These are phyloP conservation scores for Staurois parvus DNA, from an alignment of 2,797 vertebrate species.

Conservation along the genomic window DNA sequence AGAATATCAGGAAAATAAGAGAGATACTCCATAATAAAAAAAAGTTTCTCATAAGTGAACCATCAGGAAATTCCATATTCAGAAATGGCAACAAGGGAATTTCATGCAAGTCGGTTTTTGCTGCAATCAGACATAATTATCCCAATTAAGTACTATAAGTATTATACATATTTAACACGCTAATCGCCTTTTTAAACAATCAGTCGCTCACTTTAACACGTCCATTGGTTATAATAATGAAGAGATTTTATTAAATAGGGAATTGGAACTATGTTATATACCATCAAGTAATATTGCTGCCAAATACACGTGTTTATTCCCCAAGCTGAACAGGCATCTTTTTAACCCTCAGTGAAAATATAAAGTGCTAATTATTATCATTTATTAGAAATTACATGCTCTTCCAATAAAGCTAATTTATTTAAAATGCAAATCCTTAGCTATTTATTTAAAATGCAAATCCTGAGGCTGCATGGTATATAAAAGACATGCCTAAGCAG, in stretches of 20 bases:
- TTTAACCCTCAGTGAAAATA: slow-evolving; percentile 37
- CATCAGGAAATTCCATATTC: slow-evolving; percentile 35
- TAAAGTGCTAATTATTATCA: slow-evolving; percentile 35
- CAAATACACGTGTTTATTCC: not conserved
- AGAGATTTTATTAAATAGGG: slow-evolving; percentile 53
- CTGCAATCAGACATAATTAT: slow-evolving; percentile 39
- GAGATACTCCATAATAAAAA: not conserved
- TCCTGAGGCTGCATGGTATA: not conserved
- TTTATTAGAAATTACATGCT: slow-evolving; percentile 39
- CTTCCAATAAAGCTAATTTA: slow-evolving; percentile 24
- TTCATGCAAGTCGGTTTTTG: not conserved
- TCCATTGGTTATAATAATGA: slow-evolving; percentile 50
- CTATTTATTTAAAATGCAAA: no score
- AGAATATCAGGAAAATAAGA: not conserved
- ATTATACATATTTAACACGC: slow-evolving; percentile 53
- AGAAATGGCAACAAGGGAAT: slow-evolving; percentile 41
- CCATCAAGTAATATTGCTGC: slow-evolving; percentile 5
- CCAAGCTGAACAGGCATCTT: not conserved
- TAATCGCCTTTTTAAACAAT: slow-evolving; percentile 50
- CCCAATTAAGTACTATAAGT: slow-evolving; percentile 41
- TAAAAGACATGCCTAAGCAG: not conserved
- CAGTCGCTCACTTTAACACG: slow-evolving; percentile 36
- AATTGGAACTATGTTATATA: slow-evolving; percentile 34
- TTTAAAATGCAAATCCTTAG: slow-evolving; percentile 5
- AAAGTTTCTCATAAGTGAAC: slow-evolving; percentile 3